These are phyloP conservation scores for Rhombomys opimus DNA, from an alignment of 2,113 vertebrate species.

Conservation along the genomic window DNA sequence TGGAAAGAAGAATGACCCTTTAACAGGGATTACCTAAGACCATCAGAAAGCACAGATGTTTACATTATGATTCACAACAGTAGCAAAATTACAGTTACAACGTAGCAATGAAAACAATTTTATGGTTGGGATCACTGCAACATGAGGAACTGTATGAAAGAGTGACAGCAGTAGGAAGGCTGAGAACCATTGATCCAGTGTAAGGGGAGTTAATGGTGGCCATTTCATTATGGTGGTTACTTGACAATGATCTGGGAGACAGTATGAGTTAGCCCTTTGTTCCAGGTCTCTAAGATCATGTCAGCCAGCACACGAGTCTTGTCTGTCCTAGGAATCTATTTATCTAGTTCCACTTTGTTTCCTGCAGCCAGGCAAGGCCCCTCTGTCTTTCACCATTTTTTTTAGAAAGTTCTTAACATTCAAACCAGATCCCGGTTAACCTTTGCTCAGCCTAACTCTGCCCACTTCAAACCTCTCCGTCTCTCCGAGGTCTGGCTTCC, in stretches of 20 bases:
- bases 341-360: conserved; percentile 61
- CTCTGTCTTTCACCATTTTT: conserved; percentile 65
- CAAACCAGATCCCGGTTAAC: conserved; percentile 92
- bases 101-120: background rate
- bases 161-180: background rate
- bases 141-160: background rate
- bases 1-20: too few relatives aligned
- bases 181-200: background rate
- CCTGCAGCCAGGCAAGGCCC: conserved; percentile 65
- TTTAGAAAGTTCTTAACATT: conserved; percentile 87
- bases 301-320: background rate
- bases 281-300: background rate
- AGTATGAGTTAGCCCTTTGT: accelerated
- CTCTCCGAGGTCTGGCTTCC: conserved; percentile 90
- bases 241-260: background rate
- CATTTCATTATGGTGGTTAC: accelerated
- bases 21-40: too few relatives aligned
- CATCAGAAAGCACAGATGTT: background rate
- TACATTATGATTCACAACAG: too few relatives aligned
- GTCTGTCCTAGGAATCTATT: conserved; percentile 7
- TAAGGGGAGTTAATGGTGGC: too few relatives aligned
- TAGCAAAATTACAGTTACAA: background rate
- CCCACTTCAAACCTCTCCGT: conserved; percentile 84
- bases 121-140: background rate
- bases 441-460: conserved; percentile 89